Evolutionary conservation across 1,140 invertebrate genomes (phyloP).

Genomic region (Calycopis cecrops): DNA sequence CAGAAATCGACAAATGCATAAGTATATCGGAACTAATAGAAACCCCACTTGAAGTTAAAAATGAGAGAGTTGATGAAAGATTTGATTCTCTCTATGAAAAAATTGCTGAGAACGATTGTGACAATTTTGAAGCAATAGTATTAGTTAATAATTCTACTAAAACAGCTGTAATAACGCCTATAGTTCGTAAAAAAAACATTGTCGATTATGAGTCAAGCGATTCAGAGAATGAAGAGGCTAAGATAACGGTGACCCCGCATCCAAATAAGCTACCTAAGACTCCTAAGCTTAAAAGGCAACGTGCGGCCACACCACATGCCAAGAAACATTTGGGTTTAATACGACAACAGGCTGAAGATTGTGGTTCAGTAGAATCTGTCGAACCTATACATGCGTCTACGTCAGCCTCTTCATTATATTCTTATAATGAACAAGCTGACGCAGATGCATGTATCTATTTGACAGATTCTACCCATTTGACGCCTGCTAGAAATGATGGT

Average conservation of each 20-base stretch:
- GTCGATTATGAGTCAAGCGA: slow-evolving; percentile 64
- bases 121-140: slow-evolving; percentile 50
- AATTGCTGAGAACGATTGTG: slow-evolving; percentile 32
- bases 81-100: slow-evolving; percentile 60
- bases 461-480: slow-evolving; percentile 29
- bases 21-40: slow-evolving; percentile 55
- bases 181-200: slow-evolving; percentile 46
- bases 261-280: slow-evolving; percentile 40
- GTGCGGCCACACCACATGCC: slow-evolving; percentile 47
- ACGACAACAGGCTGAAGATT: slow-evolving; percentile 44
- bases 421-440: slow-evolving; percentile 32
- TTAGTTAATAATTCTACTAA: slow-evolving; percentile 48
- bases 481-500: slow-evolving; percentile 36
- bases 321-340: slow-evolving; percentile 42
- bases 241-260: slow-evolving; percentile 35
- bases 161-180: slow-evolving; percentile 61
- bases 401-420: too few relatives aligned
- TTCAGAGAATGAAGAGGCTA: slow-evolving; percentile 37
- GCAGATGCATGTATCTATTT: slow-evolving; percentile 32
- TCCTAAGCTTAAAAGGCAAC: slow-evolving; percentile 38
- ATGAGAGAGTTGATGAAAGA: slow-evolving; percentile 42
- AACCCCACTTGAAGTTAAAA: slow-evolving; percentile 29
- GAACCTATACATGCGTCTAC: too few relatives aligned
- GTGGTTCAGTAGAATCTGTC: too few relatives aligned
- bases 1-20: slow-evolving; percentile 49